These are phyloP conservation scores for Achatina immaculata DNA, from an alignment of 1,140 invertebrate genomes.

Conservation along the genomic window DNA sequence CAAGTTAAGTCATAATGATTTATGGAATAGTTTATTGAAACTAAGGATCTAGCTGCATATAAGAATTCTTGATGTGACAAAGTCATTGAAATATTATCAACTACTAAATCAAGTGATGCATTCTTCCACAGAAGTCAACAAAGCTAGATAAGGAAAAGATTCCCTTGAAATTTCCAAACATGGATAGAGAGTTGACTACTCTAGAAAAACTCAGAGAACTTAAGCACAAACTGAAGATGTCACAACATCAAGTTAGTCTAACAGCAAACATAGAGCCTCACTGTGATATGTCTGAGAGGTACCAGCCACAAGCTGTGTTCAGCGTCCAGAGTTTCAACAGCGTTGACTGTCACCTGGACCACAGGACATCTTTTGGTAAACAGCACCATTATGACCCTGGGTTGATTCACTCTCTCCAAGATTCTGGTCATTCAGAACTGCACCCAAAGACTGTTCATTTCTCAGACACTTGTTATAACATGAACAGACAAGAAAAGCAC, in stretches of 20 bases:
- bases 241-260: constrained; percentile 33
- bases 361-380: neutral
- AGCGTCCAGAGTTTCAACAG: too few species aligned
- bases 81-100: too few species aligned
- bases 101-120: too few species aligned
- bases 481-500: neutral
- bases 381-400: too few species aligned
- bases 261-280: too few species aligned
- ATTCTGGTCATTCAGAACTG: neutral
- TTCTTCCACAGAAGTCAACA: neutral
- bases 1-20: too few species aligned
- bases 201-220: constrained; percentile 62
- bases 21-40: too few species aligned
- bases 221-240: constrained; percentile 57
- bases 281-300: neutral
- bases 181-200: constrained; percentile 60
- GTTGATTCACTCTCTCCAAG: neutral
- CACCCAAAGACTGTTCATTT: neutral
- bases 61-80: too few species aligned
- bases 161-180: constrained; percentile 52
- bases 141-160: neutral
- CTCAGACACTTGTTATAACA: too few species aligned
- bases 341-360: neutral
- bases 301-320: neutral
- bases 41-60: too few species aligned